These are phyloP conservation scores for Apamea epomidion DNA, from an alignment of 2,888 invertebrate species.

Conservation along the genomic window DNA sequence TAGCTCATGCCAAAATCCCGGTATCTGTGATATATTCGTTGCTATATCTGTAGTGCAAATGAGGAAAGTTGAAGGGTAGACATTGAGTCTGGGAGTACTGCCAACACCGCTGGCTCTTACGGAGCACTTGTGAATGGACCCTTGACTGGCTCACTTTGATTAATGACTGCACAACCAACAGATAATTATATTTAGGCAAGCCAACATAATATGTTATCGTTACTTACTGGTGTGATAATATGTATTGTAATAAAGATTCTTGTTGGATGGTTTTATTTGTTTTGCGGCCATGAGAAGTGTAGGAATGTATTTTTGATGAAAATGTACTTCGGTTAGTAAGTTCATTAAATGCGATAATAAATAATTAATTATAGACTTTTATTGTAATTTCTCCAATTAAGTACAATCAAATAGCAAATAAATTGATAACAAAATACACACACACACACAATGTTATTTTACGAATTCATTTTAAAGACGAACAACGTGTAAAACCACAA, in stretches of 20 bases:
- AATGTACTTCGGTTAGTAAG: not conserved
- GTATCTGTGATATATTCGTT: slow-evolving; percentile 56
- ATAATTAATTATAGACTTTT: not conserved
- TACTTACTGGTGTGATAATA: slow-evolving; percentile 18
- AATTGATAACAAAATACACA: not conserved
- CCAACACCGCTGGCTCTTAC: slow-evolving; percentile 68
- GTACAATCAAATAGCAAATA: not conserved
- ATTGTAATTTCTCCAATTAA: not conserved
- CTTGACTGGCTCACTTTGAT: slow-evolving; percentile 60
- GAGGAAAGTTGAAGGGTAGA: slow-evolving; percentile 67
- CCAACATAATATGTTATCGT: slow-evolving; percentile 46
- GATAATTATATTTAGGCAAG: slow-evolving; percentile 63
- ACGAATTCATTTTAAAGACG: not conserved
- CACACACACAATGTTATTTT: not conserved
- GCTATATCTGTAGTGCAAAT: slow-evolving; percentile 70
- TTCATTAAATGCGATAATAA: not conserved
- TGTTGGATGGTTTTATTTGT: slow-evolving; percentile 7
- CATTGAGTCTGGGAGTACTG: slow-evolving; percentile 74
- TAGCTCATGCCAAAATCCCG: slow-evolving; percentile 46
- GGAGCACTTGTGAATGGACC: slow-evolving; percentile 59
- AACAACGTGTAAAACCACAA: not conserved
- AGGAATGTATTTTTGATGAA: not conserved
- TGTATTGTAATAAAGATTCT: slow-evolving; percentile 16
- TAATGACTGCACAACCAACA: slow-evolving; percentile 55
- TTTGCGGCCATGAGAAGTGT: not conserved